Evolutionary conservation across 2,888 invertebrate species (phyloP).

Genomic region (Eueremaeus valkanovi): DNA sequence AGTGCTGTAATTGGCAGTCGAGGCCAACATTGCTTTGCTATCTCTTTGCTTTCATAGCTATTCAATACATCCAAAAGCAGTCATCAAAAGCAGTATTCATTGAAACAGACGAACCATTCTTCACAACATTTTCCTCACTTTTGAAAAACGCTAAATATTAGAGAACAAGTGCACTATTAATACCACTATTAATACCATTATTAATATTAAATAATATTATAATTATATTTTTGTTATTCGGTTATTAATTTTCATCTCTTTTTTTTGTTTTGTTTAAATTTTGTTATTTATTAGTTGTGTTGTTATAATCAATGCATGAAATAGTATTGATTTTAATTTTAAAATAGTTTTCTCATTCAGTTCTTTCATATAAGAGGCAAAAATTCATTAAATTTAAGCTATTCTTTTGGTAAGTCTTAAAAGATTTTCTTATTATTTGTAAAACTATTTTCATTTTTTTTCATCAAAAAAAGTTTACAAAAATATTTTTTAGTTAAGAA

Average conservation of each 20-base stretch:
- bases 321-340: background rate
- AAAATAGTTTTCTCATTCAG: no score
- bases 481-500: no score
- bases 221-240: background rate
- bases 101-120: background rate
- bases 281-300: background rate
- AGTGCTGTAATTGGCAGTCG: constrained; percentile 27
- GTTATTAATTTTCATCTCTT: no score
- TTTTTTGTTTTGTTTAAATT: background rate
- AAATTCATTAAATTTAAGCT: no score
- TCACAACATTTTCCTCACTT: no score
- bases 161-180: constrained; percentile 5
- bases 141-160: background rate
- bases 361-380: no score
- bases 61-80: background rate
- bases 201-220: no score
- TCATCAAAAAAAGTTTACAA: no score
- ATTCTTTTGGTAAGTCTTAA: background rate
- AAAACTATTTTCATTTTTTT: no score
- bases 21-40: background rate
- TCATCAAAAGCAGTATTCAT: background rate
- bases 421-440: no score
- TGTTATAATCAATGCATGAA: background rate
- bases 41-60: background rate
- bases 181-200: no score